Conservation (phyloP, 2,797 vertebrate species). For the Tapirus indicus region DNA sequence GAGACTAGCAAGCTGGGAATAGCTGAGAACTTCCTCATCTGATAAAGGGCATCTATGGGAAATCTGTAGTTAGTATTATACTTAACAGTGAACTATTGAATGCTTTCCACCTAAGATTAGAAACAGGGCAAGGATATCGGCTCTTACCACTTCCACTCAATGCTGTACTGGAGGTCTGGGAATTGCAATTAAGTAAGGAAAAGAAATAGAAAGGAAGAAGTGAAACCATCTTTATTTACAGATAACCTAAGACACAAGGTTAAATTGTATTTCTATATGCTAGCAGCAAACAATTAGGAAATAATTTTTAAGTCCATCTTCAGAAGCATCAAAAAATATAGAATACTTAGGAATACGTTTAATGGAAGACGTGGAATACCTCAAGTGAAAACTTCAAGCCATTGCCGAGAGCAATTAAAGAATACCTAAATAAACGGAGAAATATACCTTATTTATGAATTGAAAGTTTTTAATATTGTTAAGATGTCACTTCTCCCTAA, state of each 20-base stretch:
- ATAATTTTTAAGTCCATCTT: not conserved
- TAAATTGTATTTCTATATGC: not conserved
- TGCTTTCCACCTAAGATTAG: not conserved
- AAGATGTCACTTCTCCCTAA: not conserved
- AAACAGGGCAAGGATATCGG: not conserved
- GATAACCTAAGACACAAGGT: not conserved
- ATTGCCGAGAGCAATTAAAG: not conserved
- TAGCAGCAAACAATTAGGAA: not conserved
- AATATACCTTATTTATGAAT: not conserved
- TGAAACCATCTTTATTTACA: not conserved
- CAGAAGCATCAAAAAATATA: not conserved
- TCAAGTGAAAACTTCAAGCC: not conserved
- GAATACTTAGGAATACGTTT: not conserved
- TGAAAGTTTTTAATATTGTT: not conserved
- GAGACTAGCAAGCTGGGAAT: not conserved
- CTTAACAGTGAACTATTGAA: not conserved
- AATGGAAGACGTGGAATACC: too few relatives aligned
- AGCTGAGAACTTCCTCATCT: not conserved
- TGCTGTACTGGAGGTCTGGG: not conserved
- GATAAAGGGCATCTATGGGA: not conserved
- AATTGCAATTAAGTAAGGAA: not conserved
- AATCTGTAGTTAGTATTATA: not conserved
- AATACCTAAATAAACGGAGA: not conserved
- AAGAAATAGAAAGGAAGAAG: not conserved
- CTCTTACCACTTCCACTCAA: not conserved